Base-by-base conservation (phyloP, 2,113 vertebrate species). In the Podarcis muralis region DNA sequence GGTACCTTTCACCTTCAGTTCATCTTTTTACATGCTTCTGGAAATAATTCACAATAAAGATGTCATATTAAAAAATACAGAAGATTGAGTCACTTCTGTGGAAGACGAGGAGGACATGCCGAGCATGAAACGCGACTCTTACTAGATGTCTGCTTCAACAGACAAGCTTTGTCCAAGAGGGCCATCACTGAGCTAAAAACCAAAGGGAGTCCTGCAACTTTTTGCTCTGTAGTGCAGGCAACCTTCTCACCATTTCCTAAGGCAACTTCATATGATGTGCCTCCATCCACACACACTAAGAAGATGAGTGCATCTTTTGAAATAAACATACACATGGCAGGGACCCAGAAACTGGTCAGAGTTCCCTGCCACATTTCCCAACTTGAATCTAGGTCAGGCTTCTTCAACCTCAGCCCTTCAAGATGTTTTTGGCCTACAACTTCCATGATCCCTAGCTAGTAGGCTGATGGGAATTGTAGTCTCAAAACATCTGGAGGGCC, bases 41-140 rank as follows among this genome's bases (percentile, higher is more conserved):
- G 1, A 35, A 74, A n/a, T 48, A 91, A 81, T 43, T 90, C 68
- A 85, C 4, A 69, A 4, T 18, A 85, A 87, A 84, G 66, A 74
- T 43, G 88, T 9, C 16, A 84, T 40, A 27, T 84, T 83, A 57
- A 84, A 84, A 83, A n/a, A 23, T n/a, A 20, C 18, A 62, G 18
- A 62, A 62, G 11, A 74, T 68, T 57, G 20, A 35, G 30, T 27
- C 32, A 59, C 22, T 37, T 74, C 16, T 23, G 25, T 37, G 32
- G 30, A 65, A 77, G 27, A 62, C 32, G 23, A 81, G 37, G 3
- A 27, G 37, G 5, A 27, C 35, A 37, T 69, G 25, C 32, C 69
- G 32, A 13, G 25, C 27, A 40, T 25, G 9, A 71, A 81, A 35
- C 27, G n/a, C 75, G 1, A 76, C 13, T 66, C 57, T 37, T 90